These are phyloP conservation scores for Clepsis dumicolana DNA, from an alignment of 2,888 invertebrate species.

Conservation along the genomic window DNA sequence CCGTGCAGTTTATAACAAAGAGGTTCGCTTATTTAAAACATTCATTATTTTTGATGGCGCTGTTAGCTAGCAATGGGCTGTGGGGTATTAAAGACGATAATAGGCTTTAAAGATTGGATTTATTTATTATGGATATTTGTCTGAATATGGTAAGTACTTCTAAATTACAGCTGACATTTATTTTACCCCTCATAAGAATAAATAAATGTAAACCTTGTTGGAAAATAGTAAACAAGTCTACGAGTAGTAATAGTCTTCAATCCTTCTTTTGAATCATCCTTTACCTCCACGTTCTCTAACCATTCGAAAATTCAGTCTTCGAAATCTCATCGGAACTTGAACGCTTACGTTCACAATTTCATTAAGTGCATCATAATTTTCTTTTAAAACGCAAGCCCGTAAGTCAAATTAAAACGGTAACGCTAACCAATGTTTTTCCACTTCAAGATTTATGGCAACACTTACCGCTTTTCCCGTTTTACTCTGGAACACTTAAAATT, in stretches of 20 bases:
- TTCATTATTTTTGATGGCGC: slow-evolving; percentile 28
- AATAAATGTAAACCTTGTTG: background rate
- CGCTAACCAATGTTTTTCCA: slow-evolving; percentile 69
- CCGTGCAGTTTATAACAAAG: slow-evolving; percentile 18
- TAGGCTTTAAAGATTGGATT: background rate
- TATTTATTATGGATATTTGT: background rate
- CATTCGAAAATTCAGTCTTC: background rate
- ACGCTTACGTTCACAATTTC: slow-evolving; percentile 20
- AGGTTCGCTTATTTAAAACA: slow-evolving; percentile 3
- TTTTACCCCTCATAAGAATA: background rate
- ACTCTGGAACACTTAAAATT: slow-evolving; percentile 74
- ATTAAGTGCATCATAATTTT: slow-evolving; percentile 41
- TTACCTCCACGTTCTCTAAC: background rate
- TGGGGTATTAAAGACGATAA: background rate
- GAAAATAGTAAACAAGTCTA: background rate
- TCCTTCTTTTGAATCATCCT: background rate
- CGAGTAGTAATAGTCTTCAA: background rate
- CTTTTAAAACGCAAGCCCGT: slow-evolving; percentile 35
- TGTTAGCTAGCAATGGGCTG: background rate
- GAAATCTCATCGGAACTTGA: background rate
- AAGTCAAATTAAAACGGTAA: slow-evolving; percentile 48
- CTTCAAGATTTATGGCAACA: slow-evolving; percentile 77
- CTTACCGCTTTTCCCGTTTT: slow-evolving; percentile 71
- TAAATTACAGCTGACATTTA: background rate
- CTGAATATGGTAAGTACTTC: background rate